Conservation (phyloP, 2,113 vertebrate genomes). For the Pangasianodon hypophthalmus region DNA sequence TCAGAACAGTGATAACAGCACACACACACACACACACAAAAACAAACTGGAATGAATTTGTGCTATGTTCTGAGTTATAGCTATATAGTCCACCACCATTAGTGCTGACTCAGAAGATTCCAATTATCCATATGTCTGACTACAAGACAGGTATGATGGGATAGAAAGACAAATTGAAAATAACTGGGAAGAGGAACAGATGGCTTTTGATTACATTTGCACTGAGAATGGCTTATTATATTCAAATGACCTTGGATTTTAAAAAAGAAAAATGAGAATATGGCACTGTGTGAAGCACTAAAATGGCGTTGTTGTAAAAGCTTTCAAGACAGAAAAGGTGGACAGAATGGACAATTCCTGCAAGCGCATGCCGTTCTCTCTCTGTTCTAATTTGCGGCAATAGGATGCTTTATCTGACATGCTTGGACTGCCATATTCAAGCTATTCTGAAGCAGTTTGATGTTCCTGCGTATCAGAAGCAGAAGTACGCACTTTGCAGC, state of each 20-base stretch:
- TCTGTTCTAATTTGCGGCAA: constrained; percentile 7
- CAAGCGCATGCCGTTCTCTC: constrained; percentile 24
- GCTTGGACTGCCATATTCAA: not conserved
- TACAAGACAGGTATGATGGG: constrained; percentile 24
- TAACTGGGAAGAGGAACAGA: constrained; percentile 43
- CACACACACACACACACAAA: not conserved
- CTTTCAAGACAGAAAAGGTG: not conserved
- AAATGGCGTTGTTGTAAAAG: not conserved
- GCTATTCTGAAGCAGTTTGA: not conserved
- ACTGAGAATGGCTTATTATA: constrained; percentile 28
- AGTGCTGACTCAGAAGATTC: constrained; percentile 30
- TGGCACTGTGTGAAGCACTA: not conserved
- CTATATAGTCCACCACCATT: not conserved
- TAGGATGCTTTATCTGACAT: not conserved
- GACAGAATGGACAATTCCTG: not conserved
- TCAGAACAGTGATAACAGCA: constrained; percentile 22
- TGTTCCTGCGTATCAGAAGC: constrained; percentile 3
- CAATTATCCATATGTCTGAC: constrained; percentile 30
- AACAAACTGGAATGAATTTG: not conserved
- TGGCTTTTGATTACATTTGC: constrained; percentile 45
- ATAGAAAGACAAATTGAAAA: constrained; percentile 39
- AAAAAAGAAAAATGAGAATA: constrained; percentile 10
- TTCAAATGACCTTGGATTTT: constrained; percentile 23
- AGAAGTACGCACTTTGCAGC: not conserved
- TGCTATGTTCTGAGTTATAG: not conserved